These are phyloP conservation scores for Micromys minutus DNA, from an alignment of 2,113 vertebrate genomes.

Conservation along the genomic window DNA sequence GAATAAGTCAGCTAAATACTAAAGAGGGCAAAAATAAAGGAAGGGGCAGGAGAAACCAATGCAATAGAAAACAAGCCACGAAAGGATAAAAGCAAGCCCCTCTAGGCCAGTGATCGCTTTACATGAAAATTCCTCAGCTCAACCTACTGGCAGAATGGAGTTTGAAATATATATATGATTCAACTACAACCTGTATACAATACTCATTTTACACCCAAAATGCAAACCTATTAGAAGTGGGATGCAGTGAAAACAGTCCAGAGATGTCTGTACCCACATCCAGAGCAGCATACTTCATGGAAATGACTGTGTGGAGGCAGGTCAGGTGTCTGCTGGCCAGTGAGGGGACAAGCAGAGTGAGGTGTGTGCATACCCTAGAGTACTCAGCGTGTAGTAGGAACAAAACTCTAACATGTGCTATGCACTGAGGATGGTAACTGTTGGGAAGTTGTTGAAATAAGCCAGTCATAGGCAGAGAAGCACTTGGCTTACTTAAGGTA, in stretches of 20 bases:
- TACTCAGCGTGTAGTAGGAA: neutral
- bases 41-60: neutral
- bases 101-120: neutral
- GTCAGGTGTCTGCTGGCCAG: too few relatives aligned
- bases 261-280: neutral
- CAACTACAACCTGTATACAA: neutral
- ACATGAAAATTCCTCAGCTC: neutral
- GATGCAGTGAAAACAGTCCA: neutral
- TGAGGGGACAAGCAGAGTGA: neutral
- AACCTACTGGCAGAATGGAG: neutral
- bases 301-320: neutral
- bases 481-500: neutral
- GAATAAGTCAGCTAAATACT: constrained; percentile 5
- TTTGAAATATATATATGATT: neutral
- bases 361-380: neutral
- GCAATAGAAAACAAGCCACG: constrained; percentile 3
- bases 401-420: neutral
- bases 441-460: neutral
- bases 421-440: neutral
- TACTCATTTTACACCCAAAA: neutral
- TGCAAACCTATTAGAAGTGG: neutral
- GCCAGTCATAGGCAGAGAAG: neutral
- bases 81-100: neutral
- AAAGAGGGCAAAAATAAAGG: neutral
- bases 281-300: neutral